A percentile compares a stretch with the other conserved stretches of the same genome.
Conservation (phyloP, 2,113 vertebrate species). For the Mobula birostris region DNA sequence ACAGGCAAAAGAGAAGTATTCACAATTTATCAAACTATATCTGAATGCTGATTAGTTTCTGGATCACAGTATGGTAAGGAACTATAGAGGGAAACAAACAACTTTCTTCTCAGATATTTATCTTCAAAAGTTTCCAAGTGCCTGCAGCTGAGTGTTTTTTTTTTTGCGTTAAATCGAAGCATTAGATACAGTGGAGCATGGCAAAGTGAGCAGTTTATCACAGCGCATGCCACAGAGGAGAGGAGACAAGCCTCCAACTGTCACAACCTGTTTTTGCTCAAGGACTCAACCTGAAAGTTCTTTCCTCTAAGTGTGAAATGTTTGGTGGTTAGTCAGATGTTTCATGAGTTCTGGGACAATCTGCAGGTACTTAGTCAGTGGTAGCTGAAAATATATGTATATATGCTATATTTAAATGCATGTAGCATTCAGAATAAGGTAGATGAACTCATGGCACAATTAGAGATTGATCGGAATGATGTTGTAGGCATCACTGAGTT, state of each 20-base stretch:
- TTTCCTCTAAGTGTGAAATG: not conserved
- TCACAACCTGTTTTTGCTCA: not conserved
- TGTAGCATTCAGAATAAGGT: too few species aligned
- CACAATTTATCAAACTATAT: not conserved
- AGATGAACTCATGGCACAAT: too few species aligned
- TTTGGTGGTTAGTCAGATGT: not conserved
- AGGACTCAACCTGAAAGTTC: not conserved
- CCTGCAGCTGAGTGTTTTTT: not conserved
- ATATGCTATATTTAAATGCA: too few species aligned
- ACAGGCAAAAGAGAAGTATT: too few species aligned
- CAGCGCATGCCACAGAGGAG: not conserved
- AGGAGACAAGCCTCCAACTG: not conserved
- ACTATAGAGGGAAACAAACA: not conserved
- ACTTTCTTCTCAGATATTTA: not conserved
- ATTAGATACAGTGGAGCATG: not conserved
- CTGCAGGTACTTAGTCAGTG: not conserved
- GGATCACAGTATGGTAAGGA: not conserved
- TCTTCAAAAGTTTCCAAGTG: not conserved
- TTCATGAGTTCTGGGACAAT: not conserved
- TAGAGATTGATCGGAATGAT: too few species aligned
- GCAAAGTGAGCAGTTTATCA: not conserved
- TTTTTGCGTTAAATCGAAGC: not conserved
- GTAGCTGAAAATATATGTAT: not conserved
- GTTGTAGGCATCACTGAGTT: too few species aligned
- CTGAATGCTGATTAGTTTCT: slow-evolving; percentile 5